Conservation (phyloP, 2,113 vertebrate genomes). For the Morphnarchus princeps region DNA sequence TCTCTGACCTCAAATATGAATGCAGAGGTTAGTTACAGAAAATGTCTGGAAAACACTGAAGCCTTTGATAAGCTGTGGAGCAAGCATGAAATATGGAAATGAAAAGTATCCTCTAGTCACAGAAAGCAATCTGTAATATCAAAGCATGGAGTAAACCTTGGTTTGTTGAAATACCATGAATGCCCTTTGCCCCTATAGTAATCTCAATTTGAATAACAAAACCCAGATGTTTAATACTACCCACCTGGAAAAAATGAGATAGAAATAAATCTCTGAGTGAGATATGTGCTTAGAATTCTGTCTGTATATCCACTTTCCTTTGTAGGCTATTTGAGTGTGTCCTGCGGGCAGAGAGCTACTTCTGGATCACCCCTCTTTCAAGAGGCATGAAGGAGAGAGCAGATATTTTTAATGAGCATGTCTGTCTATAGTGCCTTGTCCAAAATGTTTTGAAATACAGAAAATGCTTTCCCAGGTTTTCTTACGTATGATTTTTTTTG, state of each 20-base stretch:
- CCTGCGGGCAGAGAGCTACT: neutral
- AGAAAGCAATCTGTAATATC: neutral
- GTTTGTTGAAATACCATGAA: neutral
- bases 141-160: neutral
- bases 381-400: neutral
- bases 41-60: neutral
- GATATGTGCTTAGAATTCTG: neutral
- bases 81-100: neutral
- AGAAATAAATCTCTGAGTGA: neutral
- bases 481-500: neutral
- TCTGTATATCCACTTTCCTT: neutral
- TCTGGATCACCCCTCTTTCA: neutral
- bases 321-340: neutral
- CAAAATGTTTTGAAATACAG: neutral
- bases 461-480: neutral
- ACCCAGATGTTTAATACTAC: conserved; percentile 9
- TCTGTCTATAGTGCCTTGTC: neutral
- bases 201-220: conserved; percentile 11
- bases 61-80: neutral
- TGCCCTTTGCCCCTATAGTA: neutral
- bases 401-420: neutral
- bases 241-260: conserved; percentile 1
- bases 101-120: neutral
- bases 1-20: conserved; percentile 98
- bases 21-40: conserved; percentile 88